These are phyloP conservation scores for Hypena proboscidalis DNA, from an alignment of 2,888 invertebrate species.

Conservation along the genomic window DNA sequence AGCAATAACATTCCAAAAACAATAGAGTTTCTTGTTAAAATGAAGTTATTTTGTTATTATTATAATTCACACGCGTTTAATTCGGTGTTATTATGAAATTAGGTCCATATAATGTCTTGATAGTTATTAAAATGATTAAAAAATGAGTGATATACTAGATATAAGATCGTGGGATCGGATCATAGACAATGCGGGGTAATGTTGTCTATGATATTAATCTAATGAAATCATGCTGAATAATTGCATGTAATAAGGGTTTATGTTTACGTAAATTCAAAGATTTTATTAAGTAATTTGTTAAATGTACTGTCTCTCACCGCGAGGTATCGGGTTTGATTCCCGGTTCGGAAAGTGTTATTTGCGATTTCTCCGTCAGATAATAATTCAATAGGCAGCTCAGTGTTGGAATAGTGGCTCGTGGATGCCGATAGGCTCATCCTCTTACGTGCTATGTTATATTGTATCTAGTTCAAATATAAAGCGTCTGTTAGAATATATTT, in stretches of 20 bases:
- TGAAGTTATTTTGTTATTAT: no score
- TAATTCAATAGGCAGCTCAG: no score
- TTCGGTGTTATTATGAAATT: conserved; percentile 34
- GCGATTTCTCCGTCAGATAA: no score
- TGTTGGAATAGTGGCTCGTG: no score
- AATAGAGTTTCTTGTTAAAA: no score
- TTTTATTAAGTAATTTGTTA: background rate
- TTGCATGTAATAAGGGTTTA: conserved; percentile 4
- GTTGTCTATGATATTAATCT: conserved; percentile 20
- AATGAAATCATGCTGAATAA: conserved; percentile 32
- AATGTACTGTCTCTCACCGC: background rate
- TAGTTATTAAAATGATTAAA: conserved; percentile 25
- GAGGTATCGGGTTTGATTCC: no score
- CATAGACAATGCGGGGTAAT: conserved; percentile 25
- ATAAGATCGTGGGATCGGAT: conserved; percentile 32
- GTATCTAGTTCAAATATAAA: no score
- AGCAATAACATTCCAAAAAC: no score
- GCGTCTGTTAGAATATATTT: no score
- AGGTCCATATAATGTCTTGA: conserved; percentile 27
- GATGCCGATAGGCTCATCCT: no score
- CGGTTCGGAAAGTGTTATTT: no score
- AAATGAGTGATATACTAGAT: conserved; percentile 24
- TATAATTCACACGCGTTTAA: conserved; percentile 29
- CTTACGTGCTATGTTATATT: no score
- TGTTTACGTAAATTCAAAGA: conserved; percentile 8